Evolutionary conservation across 2,888 invertebrate species (phyloP).

Genomic region (Pheosia tremula): DNA sequence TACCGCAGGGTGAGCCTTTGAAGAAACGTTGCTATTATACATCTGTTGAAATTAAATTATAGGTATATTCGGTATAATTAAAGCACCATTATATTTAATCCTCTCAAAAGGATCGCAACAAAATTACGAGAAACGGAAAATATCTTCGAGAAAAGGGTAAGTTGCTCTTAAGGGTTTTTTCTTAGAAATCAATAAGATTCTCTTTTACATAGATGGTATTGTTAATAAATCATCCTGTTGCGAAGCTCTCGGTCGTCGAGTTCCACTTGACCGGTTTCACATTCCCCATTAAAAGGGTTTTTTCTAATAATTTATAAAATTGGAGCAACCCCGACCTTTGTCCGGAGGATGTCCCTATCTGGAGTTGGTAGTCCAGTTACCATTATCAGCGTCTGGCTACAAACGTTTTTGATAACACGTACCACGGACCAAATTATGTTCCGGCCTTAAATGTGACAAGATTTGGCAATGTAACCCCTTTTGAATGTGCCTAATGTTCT

Average conservation of each 20-base stretch:
- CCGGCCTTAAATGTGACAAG: conserved; percentile 1
- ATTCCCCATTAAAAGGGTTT: conserved; percentile 12
- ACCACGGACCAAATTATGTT: conserved; percentile 4
- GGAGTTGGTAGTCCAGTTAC: not conserved
- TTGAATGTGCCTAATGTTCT: not conserved
- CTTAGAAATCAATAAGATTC: not conserved
- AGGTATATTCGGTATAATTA: not conserved
- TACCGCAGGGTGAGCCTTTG: not conserved
- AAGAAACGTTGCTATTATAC: not conserved
- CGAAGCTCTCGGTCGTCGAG: conserved; percentile 10
- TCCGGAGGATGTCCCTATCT: conserved; percentile 3
- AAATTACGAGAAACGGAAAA: not conserved
- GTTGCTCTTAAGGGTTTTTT: not conserved
- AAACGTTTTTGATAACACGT: conserved; percentile 4
- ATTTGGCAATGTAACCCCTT: not conserved
- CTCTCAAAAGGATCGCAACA: not conserved
- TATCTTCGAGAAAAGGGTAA: not conserved
- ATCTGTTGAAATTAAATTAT: not conserved
- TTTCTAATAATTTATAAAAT: conserved; percentile 9
- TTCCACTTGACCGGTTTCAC: conserved; percentile 21
- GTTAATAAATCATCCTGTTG: conserved; percentile 18
- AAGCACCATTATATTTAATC: conserved; percentile 1
- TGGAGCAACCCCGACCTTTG: not conserved
- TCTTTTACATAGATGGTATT: not conserved
- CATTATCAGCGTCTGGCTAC: not conserved